Conservation (phyloP, 1,140 invertebrate species). For the Neotoxoptera formosana region DNA sequence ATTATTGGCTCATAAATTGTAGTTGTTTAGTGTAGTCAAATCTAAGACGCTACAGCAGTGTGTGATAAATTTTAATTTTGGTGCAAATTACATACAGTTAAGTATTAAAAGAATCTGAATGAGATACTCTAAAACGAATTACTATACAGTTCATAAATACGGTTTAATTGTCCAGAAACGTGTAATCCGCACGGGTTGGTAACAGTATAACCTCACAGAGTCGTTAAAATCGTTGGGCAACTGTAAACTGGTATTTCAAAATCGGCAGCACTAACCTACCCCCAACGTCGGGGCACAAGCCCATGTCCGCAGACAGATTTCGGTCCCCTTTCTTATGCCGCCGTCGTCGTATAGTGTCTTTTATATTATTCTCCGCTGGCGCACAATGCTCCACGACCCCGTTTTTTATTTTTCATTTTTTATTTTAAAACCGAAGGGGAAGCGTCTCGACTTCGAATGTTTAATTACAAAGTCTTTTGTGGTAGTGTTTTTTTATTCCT, state of each 20-base stretch:
- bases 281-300: conserved; percentile 45
- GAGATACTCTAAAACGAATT: background rate
- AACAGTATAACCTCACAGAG: background rate
- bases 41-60: too few species aligned
- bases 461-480: conserved; percentile 53
- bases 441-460: conserved; percentile 46
- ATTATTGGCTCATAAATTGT: background rate
- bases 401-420: conserved; percentile 25
- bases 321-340: background rate
- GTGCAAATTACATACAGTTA: background rate
- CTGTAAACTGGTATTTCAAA: conserved; percentile 50
- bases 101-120: background rate
- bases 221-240: conserved; percentile 52
- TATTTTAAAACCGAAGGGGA: conserved; percentile 16
- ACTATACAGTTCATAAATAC: background rate
- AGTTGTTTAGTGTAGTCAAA: background rate
- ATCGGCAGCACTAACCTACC: conserved; percentile 43
- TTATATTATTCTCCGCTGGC: conserved; percentile 19
- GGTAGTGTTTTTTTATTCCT: conserved; percentile 10
- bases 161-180: background rate
- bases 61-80: background rate
- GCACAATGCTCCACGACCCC: conserved; percentile 36
- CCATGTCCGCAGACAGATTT: conserved; percentile 29
- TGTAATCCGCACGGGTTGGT: background rate
- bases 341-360: background rate